Evolutionary conservation across 2,888 invertebrate species (phyloP), one percentile per base, ranked within the genome.

Genomic region (Drosophila merina): DNA sequence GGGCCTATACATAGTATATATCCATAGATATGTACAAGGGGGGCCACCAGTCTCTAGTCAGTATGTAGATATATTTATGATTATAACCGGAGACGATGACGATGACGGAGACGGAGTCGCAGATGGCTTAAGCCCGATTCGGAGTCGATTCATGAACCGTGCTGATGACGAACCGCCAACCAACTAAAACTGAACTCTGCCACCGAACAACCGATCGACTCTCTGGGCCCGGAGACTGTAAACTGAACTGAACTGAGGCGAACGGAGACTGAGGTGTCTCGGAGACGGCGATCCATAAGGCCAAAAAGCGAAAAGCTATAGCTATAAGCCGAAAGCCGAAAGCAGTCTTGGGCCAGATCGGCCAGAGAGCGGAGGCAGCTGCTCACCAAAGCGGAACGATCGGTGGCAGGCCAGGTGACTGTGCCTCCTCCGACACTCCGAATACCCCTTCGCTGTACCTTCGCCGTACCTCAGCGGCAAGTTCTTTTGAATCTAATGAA

Each of bases 401-500:
- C 40, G 40, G 42, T 44, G 44, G 44, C 60, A 62, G 58, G 60
- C 50, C 36, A 36, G 67, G 52, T 62, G 66, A 68, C 45, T 74
- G 45, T 49, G 38, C 26, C 67, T 58, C 45, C 10, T 9, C 9
- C 33, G 4, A 10, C 12, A 20, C 42, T 42, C 42, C 42, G 14
- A 42, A 12, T 5, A 36, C 36, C 36, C 5, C 40, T 40, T 40
- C 6, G 12, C 38, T 38, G 31, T 38, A 20, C 14, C 42, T 4
- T 14, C 14, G 9, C 4, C 8, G 6, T 26, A 56, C 57, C 64
- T 50, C 10, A 80, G 84, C 82, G 82, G 82, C 86, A 81, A 73
- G 81, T 82, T 82, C 82, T 82, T 80, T 86, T 86, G 86, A 81
- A 80, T 80, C 78, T 77, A 74, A 69, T 80, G 82, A 82, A 82